These are phyloP conservation scores for Gallinago paraguaiae DNA, from an alignment of 2,113 vertebrate genomes.

Conservation along the genomic window DNA sequence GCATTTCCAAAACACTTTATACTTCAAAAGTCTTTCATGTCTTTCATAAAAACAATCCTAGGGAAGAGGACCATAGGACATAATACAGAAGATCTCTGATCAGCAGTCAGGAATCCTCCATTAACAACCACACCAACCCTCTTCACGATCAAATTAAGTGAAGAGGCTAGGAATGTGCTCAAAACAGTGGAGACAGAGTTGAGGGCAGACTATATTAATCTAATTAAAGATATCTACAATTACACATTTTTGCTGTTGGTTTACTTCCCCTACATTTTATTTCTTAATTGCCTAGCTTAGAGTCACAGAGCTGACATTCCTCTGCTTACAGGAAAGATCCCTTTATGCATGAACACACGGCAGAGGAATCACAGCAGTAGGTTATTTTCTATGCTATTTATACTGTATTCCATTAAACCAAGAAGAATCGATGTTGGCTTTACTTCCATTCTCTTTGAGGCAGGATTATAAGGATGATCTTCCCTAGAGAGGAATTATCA, in stretches of 20 bases:
- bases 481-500: not conserved
- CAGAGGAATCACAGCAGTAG: not conserved
- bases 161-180: not conserved
- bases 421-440: not conserved
- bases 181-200: not conserved
- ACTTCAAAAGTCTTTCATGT: not conserved
- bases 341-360: not conserved
- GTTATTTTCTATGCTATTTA: not conserved
- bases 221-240: not conserved
- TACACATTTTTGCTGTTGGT: not conserved
- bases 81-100: not conserved
- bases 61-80: not conserved
- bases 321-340: not conserved
- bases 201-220: not conserved
- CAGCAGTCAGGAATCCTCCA: not conserved
- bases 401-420: not conserved
- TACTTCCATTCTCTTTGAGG: not conserved
- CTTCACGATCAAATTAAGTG: not conserved
- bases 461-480: not conserved
- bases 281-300: not conserved
- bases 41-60: not conserved
- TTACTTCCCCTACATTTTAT: not conserved
- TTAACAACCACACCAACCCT: not conserved
- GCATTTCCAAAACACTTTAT: not conserved
- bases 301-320: not conserved